These are phyloP conservation scores for Calyptommatus sinebrachiatus DNA, from an alignment of 2,113 vertebrate genomes.

Conservation along the genomic window DNA sequence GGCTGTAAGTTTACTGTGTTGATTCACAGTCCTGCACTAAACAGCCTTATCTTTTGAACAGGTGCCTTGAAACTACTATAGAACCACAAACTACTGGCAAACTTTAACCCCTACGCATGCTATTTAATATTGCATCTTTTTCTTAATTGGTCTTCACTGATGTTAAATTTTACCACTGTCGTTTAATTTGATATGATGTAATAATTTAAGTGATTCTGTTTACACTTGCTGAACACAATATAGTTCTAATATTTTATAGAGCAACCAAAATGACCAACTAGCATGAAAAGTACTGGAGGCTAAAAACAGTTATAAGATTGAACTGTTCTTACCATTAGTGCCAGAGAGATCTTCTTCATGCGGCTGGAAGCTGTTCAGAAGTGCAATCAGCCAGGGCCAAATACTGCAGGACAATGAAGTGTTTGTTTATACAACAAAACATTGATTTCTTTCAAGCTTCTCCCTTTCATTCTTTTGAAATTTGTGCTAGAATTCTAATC, in stretches of 20 bases:
- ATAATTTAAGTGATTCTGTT: neutral
- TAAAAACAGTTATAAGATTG: neutral
- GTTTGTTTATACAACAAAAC: too few species aligned
- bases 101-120: neutral
- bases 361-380: conserved; percentile 95
- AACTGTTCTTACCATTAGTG: conserved; percentile 77
- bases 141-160: too few species aligned
- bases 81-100: neutral
- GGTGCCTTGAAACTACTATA: neutral
- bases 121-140: neutral
- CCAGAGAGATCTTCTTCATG: conserved; percentile 86
- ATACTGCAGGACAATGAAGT: conserved; percentile 74
- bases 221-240: neutral
- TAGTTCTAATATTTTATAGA: neutral
- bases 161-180: neutral
- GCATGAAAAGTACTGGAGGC: neutral
- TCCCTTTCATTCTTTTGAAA: neutral
- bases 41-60: neutral
- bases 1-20: too few species aligned
- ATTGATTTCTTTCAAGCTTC: neutral
- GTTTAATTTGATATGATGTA: neutral
- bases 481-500: neutral
- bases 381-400: conserved; percentile 96
- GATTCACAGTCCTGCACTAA: neutral
- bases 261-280: neutral